Percentiles rank a stretch among this genome's conserved stretches.
Evolutionary conservation across 1,140 invertebrate species (phyloP).

Genomic region (Zaprionus lachaisei): DNA sequence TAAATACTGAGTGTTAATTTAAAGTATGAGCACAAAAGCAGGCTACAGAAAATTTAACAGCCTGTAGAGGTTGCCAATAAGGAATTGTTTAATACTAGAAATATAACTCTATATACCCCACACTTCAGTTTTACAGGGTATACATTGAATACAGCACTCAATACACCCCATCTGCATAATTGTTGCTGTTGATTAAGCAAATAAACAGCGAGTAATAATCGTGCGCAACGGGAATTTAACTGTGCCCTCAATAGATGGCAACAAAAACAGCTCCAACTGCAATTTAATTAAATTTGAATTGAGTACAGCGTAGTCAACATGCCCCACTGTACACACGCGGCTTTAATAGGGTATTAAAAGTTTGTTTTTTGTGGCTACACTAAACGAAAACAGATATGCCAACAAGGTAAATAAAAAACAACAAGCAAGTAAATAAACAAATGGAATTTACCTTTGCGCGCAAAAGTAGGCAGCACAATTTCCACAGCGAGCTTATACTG

Average conservation of each 20-base stretch:
- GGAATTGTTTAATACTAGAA: too few species aligned
- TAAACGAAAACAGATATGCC: neutral
- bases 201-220: neutral
- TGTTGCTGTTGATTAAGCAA: neutral
- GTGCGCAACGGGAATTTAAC: neutral
- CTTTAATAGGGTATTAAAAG: neutral
- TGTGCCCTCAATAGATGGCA: neutral
- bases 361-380: neutral
- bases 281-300: neutral
- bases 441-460: neutral
- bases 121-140: neutral
- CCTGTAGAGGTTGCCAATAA: neutral
- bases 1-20: neutral
- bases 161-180: too few species aligned
- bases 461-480: conserved; percentile 16
- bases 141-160: neutral
- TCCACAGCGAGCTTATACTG: too few species aligned
- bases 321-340: neutral
- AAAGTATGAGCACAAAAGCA: neutral
- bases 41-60: neutral
- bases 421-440: too few species aligned
- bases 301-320: neutral
- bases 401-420: neutral
- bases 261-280: neutral
- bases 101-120: too few species aligned